Evolutionary conservation across 2,113 vertebrate genomes (phyloP), one percentile per base, ranked within the genome.

Genomic region (Chroicocephalus ridibundus): DNA sequence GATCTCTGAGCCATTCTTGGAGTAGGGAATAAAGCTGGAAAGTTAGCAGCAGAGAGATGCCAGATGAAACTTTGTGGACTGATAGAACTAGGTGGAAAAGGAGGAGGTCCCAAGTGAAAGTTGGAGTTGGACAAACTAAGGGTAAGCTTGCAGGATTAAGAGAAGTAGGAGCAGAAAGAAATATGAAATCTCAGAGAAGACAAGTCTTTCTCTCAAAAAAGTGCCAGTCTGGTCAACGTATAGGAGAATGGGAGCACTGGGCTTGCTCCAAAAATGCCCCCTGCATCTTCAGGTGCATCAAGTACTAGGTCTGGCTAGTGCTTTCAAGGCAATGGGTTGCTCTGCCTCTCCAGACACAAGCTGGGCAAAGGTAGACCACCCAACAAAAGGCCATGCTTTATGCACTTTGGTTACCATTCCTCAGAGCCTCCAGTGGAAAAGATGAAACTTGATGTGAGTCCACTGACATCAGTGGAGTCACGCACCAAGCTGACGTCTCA

Each of bases 381-480:
- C 61, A 49, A 20, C 8, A 44, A 44, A 46, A 16, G 20, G 34
- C 46, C 13, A 11, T 32, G n/a, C 15, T 54, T 66, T 71, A 10
- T 18, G 46, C 18, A 1, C 51, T 80, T 80, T 36, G n/a, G 17
- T 29, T 57, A 6, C 22, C 0, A 0, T 5, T 85, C 54, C 75
- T 58, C 15, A 49, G 75, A 86, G 14, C 20, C 11, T 77, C 20
- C 55, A 13, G 15, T 5, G 15, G 29, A 57, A 80, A 81, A 69
- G 46, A 40, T 31, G 10, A 66, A 40, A 19, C 31, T 54, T 0
- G 0, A 10, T 42, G 20, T 1, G 3, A 92, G 47, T 21, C 65
- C 61, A 7, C 6, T 55, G 57, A 6, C 27, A 31, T 10, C 6
- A 8, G 12, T 15, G 29, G 29, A 81, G 10, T 65, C 47, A 54